Percentiles rank a stretch among this genome's conserved stretches.
These are phyloP conservation scores for Anarrhichthys ocellatus DNA, from an alignment of 2,113 vertebrate genomes.

Conservation along the genomic window DNA sequence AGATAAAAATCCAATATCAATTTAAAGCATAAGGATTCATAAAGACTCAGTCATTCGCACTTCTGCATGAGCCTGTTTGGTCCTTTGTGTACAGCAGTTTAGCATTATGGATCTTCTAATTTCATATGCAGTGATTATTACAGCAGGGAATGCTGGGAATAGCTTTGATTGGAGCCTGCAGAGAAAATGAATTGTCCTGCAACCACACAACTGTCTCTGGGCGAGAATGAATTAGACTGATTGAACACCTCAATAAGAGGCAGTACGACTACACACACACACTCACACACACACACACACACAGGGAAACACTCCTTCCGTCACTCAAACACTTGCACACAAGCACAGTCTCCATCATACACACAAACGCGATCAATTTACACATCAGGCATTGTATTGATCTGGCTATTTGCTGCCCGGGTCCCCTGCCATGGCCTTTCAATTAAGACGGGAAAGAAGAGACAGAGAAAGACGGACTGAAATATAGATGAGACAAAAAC, in stretches of 20 bases:
- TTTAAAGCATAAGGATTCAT: not conserved
- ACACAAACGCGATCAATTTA: conserved; percentile 75
- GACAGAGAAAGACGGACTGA: conserved; percentile 38
- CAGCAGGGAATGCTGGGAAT: conserved; percentile 77
- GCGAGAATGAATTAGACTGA: conserved; percentile 82
- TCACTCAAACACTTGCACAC: conserved; percentile 57
- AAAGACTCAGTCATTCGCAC: conserved; percentile 7
- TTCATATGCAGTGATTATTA: conserved; percentile 81
- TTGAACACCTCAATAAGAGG: conserved; percentile 80
- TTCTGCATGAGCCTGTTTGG: not conserved
- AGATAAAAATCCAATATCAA: conserved; percentile 1
- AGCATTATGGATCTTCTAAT: conserved; percentile 71
- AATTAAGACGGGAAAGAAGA: conserved; percentile 72
- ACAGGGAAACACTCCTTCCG: conserved; percentile 5
- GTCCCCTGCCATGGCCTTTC: conserved; percentile 79
- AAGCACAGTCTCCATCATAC: conserved; percentile 33
- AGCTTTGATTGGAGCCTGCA: conserved; percentile 79
- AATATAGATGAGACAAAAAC: conserved; percentile 55
- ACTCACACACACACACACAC: conserved; percentile 18
- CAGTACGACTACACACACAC: conserved; percentile 38
- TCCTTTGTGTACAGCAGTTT: conserved; percentile 51
- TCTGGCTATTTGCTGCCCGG: conserved; percentile 72
- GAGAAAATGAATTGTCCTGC: conserved; percentile 81
- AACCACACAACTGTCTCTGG: conserved; percentile 77
- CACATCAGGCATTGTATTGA: conserved; percentile 78